phyloP scores from a whole-genome alignment of 2,113 vertebrate species.

The Amazona guildingii region DNA sequence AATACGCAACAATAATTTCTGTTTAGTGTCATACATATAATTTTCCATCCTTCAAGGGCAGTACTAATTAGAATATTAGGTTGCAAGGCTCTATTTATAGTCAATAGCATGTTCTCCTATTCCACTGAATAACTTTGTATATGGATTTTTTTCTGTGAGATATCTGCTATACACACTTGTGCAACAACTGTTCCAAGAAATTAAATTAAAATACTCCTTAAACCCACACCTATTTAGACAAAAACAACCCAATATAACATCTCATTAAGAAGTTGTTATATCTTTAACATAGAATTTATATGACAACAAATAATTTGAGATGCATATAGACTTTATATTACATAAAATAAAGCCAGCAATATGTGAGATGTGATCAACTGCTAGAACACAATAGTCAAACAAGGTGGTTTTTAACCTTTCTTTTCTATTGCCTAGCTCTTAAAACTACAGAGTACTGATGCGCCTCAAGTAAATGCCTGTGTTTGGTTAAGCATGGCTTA shows the following conservation, averaged over 20 bases:
- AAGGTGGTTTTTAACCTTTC: background rate
- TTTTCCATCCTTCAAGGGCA: slow-evolving; percentile 8
- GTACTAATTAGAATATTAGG: slow-evolving; percentile 73
- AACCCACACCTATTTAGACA: background rate
- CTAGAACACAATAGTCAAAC: background rate
- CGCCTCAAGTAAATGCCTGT: background rate
- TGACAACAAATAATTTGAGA: background rate
- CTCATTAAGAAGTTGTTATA: slow-evolving; percentile 30
- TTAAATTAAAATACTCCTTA: slow-evolving; percentile 5
- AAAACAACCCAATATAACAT: background rate
- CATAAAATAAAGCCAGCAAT: background rate
- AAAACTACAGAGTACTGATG: background rate
- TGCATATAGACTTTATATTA: background rate
- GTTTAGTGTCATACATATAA: background rate
- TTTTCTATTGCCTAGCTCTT: background rate
- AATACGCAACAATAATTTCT: background rate
- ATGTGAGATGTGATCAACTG: background rate
- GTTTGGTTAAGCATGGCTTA: background rate
- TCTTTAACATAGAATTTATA: background rate
- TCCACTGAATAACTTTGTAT: slow-evolving; percentile 29
- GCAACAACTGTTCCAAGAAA: slow-evolving; percentile 6
- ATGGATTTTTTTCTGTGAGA: background rate
- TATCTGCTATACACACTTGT: background rate
- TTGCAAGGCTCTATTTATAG: slow-evolving; percentile 74
- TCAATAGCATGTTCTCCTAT: slow-evolving; percentile 67